Evolutionary conservation across 2,113 vertebrate species (phyloP).

Genomic region (Cromileptes altivelis): DNA sequence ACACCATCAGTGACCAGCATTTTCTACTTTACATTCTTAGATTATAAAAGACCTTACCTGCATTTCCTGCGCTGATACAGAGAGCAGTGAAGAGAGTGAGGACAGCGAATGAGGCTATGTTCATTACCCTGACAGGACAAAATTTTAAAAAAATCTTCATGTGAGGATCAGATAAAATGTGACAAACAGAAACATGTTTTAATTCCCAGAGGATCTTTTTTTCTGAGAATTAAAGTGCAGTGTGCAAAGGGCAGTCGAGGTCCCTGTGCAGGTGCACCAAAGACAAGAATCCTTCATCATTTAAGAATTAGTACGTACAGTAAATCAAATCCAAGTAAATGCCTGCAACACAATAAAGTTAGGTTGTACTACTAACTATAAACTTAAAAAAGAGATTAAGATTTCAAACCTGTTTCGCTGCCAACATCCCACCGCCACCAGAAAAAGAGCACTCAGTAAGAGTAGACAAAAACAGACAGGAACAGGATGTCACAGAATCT

Average conservation of each 20-base stretch:
- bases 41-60: not conserved
- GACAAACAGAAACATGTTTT: not conserved
- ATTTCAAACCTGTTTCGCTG: too few species aligned
- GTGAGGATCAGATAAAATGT: accelerated
- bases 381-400: too few species aligned
- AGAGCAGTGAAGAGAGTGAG: accelerated
- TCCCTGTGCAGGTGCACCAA: not conserved
- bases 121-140: slow-evolving; percentile 44
- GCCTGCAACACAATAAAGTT: too few species aligned
- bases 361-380: too few species aligned
- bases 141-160: not conserved
- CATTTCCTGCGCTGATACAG: accelerated
- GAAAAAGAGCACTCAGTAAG: too few species aligned
- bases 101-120: slow-evolving; percentile 47
- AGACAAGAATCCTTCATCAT: too few species aligned
- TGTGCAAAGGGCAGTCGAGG: not conserved
- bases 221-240: accelerated
- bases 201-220: accelerated
- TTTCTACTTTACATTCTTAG: not conserved
- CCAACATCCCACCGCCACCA: too few species aligned
- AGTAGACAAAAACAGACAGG: too few species aligned
- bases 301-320: too few species aligned
- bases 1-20: accelerated
- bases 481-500: too few species aligned
- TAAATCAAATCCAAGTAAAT: too few species aligned